phyloP scores from a whole-genome alignment of 2,888 invertebrate genomes.

The Uropetala carovei region DNA sequence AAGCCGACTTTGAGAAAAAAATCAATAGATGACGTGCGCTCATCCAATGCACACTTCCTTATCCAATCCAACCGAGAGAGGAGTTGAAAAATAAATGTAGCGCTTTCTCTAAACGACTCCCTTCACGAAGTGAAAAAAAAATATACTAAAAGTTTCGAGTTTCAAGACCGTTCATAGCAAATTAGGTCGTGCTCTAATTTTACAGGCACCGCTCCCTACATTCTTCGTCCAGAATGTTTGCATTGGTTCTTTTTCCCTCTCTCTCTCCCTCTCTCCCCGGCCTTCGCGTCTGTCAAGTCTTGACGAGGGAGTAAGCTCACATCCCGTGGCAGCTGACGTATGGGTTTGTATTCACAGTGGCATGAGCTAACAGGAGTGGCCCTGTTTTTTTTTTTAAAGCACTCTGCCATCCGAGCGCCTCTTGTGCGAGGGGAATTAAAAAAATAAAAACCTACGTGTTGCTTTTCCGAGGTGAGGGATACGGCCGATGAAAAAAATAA shows the following conservation, averaged over 20 bases:
- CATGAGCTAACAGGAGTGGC: background rate
- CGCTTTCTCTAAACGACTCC: background rate
- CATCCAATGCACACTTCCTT: background rate
- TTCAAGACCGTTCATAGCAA: slow-evolving; percentile 24
- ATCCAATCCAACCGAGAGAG: background rate
- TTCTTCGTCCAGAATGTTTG: background rate
- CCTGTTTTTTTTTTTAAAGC: background rate
- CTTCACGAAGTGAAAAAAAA: background rate
- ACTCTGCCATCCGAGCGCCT: background rate
- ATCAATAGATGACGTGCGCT: background rate
- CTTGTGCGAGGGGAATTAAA: too few species aligned
- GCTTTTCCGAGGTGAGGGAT: background rate
- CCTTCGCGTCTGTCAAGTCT: background rate
- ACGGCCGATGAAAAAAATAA: background rate
- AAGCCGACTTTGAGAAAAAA: background rate
- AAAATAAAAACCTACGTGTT: background rate
- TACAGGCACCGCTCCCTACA: background rate
- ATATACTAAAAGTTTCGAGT: background rate
- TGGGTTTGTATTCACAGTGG: slow-evolving; percentile 11
- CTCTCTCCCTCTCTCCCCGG: background rate
- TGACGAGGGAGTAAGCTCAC: background rate
- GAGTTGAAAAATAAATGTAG: background rate
- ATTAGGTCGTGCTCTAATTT: slow-evolving; percentile 29
- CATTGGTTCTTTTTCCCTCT: slow-evolving; percentile 22
- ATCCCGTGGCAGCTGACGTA: background rate